A percentile compares a stretch with the other conserved stretches of the same genome.
These are phyloP conservation scores for Ptychodera flava DNA, from an alignment of 35 echinoderm and acorn worm species.

Conservation along the genomic window DNA sequence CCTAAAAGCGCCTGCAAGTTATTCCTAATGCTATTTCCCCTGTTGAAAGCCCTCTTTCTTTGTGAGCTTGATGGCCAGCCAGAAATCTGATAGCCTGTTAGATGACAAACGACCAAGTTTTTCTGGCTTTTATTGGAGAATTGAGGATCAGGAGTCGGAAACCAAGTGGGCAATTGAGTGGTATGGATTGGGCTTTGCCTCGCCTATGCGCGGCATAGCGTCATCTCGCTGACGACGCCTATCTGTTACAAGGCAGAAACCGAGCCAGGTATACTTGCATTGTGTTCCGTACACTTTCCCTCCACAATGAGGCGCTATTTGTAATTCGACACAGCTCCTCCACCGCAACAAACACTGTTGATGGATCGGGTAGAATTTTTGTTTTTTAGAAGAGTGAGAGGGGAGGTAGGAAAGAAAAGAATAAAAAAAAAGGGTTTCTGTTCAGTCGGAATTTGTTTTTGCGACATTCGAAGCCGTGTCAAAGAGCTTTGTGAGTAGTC, in stretches of 20 bases:
- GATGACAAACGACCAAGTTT: background rate
- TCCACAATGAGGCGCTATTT: background rate
- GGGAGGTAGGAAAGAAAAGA: no score
- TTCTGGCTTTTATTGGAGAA: background rate
- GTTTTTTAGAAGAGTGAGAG: no score
- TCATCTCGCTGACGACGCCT: background rate
- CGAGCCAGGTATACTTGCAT: background rate
- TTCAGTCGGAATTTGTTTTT: no score
- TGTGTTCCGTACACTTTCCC: background rate
- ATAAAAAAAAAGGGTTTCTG: no score
- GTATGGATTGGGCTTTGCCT: background rate
- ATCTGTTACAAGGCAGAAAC: background rate
- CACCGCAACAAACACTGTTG: background rate
- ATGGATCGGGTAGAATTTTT: no score
- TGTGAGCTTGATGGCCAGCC: background rate
- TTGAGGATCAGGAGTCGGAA: background rate
- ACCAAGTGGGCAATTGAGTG: background rate
- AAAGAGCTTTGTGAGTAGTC: no score
- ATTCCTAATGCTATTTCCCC: background rate
- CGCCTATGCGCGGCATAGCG: background rate
- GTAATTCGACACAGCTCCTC: background rate
- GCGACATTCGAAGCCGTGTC: no score
- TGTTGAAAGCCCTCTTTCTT: background rate
- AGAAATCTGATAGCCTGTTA: background rate
- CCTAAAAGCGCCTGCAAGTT: background rate